Base-by-base conservation (phyloP, 2,797 vertebrate genomes). In the Dipus sagitta region DNA sequence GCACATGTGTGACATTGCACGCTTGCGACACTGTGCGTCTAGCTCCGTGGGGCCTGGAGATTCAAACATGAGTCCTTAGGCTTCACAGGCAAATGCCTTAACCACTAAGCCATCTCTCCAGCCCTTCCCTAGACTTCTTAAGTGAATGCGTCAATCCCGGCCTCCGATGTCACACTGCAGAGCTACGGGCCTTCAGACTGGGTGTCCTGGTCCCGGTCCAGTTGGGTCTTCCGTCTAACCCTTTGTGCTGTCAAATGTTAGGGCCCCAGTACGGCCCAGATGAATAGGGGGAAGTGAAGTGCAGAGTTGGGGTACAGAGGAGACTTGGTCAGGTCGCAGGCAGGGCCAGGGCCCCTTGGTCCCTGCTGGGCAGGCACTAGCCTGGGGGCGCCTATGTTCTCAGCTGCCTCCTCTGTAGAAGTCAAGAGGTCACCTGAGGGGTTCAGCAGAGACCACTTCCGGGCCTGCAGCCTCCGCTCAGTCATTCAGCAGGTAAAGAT, bases 101-200 rank as follows among this genome's bases (percentile, higher is more conserved):
- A 47, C 47, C 47, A 1, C 47, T 47, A 1, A 47, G 47, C 47
- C 47, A 47, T 47, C 47, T 47, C 47, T 47, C 47, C 47, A 47
- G 47, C 8, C 7, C 70, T 89, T 72, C 75, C 28, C 54, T 11
- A 78, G 70, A 10, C 58, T 81, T 94, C 86, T 74, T 65, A 80
- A 87, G 76, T 88, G 52, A 86, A 79, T 38, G 24, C 23, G 60
- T 90, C 0, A 17, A 13, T 54, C 38, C 32, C 54, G 75, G 86
- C 90, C 47, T 6, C 54, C 80, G 54, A 21, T 47, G n/a, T 88
- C n/a, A 75, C n/a, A 11, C 34, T 78, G 28, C 4, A 52, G 70
- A 88, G 74, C 67, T 70, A 90, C 74, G 71, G 65, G 30, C 64
- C 74, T 91, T 90, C 20, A 23, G 65, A 74, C 67, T 85, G 32